Evolutionary conservation across 92 coral and sea anemone species (phyloP), one percentile per base, ranked within the genome.

Genomic region (Paramuricea clavata): DNA sequence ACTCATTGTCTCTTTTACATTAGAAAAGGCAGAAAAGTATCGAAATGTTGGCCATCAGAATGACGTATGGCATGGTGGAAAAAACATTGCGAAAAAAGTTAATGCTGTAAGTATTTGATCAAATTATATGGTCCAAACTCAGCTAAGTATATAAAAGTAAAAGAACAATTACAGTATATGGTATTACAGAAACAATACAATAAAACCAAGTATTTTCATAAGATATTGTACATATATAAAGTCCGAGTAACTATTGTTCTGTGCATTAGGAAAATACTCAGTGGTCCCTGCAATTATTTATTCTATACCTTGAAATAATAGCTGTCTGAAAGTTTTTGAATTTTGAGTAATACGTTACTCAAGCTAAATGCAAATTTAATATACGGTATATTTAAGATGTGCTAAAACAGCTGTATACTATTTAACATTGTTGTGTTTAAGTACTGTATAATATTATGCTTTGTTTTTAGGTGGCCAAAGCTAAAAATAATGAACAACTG

Each of bases 41-140:
- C 7, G 23, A 17, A 26, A 41, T 12, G 33, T 69, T 69, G 76
- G 5, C 2, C 76, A 69, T 28, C 76, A 69, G 76, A 28, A 69
- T 69, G 76, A 69, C 16, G 23, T 69, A 12, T 69, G 76, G 76
- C 76, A 69, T 69, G 76, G 76, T 3, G 76, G 47, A 34, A 69
- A 69, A 69, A 28, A 10, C 42, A 31, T 69, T 34, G 23, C 76
- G 5, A 69, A 69, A 43, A 69, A 69, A 34, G 11, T 69, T 1
- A 69, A 69, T 69, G 76, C 76, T 33, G 76, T 69, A 69, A 12
- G 76, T 50, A 50, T 42, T n/a, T 57, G 25, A 19, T 3, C n/a
- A 19, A 19, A 57, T 19, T 19, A 57, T 57, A 16, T 57, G 25
- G n/a, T n/a, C n/a, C n/a, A n/a, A n/a, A n/a, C n/a, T n/a, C n/a